phyloP scores from a whole-genome alignment of 2,888 invertebrate species.

The Oxytorus armatus region DNA sequence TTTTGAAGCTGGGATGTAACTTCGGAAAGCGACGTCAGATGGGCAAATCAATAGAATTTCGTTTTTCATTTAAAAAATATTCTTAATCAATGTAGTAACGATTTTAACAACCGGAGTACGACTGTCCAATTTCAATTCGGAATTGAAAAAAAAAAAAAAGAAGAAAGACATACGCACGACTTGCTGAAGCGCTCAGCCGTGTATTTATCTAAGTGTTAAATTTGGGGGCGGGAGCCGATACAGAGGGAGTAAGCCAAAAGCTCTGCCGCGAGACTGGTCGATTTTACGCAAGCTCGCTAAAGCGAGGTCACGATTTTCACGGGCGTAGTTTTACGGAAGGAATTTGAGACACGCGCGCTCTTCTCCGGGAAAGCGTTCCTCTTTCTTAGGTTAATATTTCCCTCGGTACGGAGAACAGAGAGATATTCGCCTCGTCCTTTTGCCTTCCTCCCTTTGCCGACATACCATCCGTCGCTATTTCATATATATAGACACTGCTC shows the following conservation, averaged over 20 bases:
- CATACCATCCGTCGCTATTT: conserved; percentile 20
- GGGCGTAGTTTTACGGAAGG: conserved; percentile 41
- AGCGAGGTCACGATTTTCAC: conserved; percentile 35
- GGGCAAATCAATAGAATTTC: too few relatives aligned
- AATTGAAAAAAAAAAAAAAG: too few relatives aligned
- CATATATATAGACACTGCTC: conserved; percentile 10
- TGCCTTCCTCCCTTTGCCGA: conserved; percentile 18
- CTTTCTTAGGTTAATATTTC: conserved; percentile 13
- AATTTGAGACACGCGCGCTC: conserved; percentile 56
- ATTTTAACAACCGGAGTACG: too few relatives aligned
- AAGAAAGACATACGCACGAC: too few relatives aligned
- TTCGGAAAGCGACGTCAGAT: too few relatives aligned
- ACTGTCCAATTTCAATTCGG: too few relatives aligned
- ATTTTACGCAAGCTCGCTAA: not conserved
- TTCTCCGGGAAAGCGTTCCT: conserved; percentile 23
- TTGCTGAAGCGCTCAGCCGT: too few relatives aligned
- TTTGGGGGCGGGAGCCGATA: not conserved
- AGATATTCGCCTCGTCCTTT: conserved; percentile 33
- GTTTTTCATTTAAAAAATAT: too few relatives aligned
- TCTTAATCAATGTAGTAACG: too few relatives aligned
- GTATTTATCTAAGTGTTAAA: too few relatives aligned
- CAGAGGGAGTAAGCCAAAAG: conserved; percentile 28
- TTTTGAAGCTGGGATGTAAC: too few relatives aligned
- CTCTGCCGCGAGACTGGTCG: not conserved
- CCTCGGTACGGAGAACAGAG: conserved; percentile 25